A percentile compares a stretch with the other conserved stretches of the same genome.
phyloP scores from a whole-genome alignment of 1,140 invertebrate genomes.

The Ceratina japonica region DNA sequence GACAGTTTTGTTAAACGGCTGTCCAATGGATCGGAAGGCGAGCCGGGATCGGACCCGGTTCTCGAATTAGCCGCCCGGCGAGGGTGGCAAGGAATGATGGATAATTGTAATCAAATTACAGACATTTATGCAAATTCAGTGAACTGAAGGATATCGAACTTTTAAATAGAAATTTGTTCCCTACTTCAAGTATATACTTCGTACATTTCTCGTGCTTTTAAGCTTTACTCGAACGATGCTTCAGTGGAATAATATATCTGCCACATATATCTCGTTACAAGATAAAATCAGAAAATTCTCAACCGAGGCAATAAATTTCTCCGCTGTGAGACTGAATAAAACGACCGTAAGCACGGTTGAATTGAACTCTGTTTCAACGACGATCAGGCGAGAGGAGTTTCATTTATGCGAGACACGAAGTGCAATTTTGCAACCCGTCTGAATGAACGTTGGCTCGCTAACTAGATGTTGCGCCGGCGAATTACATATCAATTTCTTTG shows the following conservation, averaged over 20 bases:
- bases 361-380: slow-evolving; percentile 10
- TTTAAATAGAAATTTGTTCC: no score
- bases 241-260: no score
- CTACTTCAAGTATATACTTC: no score
- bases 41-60: neutral
- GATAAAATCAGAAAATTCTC: neutral
- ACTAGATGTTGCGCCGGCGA: slow-evolving; percentile 3
- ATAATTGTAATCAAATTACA: neutral
- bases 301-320: neutral
- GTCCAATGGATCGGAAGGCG: neutral
- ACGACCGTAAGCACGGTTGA: neutral
- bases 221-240: no score
- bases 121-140: no score
- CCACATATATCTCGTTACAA: neutral
- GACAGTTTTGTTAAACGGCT: slow-evolving; percentile 30
- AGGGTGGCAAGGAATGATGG: no score
- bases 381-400: neutral
- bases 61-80: neutral
- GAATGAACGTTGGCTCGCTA: neutral
- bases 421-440: slow-evolving; percentile 9
- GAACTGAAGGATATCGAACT: no score
- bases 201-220: no score
- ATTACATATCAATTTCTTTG: slow-evolving; percentile 13
- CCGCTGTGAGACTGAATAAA: no score
- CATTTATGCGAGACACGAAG: neutral